Conservation (phyloP, 2,888 invertebrate species). For the Didymodactylos carnosus region DNA sequence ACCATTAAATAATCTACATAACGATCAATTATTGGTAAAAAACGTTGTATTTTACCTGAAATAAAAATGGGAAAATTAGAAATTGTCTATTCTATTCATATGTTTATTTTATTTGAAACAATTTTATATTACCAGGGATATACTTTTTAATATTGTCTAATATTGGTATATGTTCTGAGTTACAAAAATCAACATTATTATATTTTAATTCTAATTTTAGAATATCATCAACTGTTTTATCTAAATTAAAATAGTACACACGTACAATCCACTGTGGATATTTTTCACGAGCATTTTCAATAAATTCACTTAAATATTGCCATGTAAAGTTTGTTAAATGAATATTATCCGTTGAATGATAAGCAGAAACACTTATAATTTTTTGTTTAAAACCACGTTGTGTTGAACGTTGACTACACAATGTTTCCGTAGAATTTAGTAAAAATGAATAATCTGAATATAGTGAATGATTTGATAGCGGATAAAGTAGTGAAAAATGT, state of each 20-base stretch:
- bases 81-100: too few relatives aligned
- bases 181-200: slow-evolving; percentile 12
- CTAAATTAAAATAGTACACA: slow-evolving; percentile 2
- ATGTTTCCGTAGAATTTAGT: too few relatives aligned
- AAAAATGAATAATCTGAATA: too few relatives aligned
- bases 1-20: not conserved
- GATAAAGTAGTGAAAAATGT: too few relatives aligned
- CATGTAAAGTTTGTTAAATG: not conserved
- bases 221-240: not conserved
- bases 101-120: too few relatives aligned
- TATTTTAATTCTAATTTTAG: slow-evolving; percentile 1
- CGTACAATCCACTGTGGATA: slow-evolving; percentile 7
- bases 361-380: not conserved
- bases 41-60: not conserved
- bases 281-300: not conserved
- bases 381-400: not conserved
- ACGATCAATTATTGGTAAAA: slow-evolving; percentile 1
- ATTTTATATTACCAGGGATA: too few relatives aligned
- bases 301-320: not conserved
- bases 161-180: not conserved
- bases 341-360: not conserved
- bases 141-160: not conserved
- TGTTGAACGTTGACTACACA: not conserved
- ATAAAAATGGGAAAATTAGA: too few relatives aligned
- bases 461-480: too few relatives aligned